Conservation (phyloP, 1,140 invertebrate genomes). For the Venturia canescens region DNA sequence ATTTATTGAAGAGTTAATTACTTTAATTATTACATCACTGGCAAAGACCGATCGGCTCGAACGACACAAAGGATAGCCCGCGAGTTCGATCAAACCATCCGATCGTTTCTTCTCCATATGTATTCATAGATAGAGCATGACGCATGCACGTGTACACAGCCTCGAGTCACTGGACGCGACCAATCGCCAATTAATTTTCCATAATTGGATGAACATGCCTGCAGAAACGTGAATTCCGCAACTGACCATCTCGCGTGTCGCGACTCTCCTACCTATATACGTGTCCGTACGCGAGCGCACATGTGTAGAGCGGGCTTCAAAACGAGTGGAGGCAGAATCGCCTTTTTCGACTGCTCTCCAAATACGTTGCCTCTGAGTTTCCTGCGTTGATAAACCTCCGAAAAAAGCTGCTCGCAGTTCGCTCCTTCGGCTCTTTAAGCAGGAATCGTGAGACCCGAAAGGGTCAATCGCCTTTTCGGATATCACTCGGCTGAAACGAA, state of each 20-base stretch:
- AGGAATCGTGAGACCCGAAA: too few relatives aligned
- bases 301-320: not conserved
- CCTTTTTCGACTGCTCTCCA: too few relatives aligned
- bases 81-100: slow-evolving; percentile 25
- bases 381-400: too few relatives aligned
- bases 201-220: slow-evolving; percentile 71
- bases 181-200: slow-evolving; percentile 74
- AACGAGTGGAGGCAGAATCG: not conserved
- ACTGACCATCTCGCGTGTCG: slow-evolving; percentile 17
- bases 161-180: slow-evolving; percentile 57
- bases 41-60: slow-evolving; percentile 66
- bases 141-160: slow-evolving; percentile 50
- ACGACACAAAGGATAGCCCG: slow-evolving; percentile 28
- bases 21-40: slow-evolving; percentile 71
- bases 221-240: slow-evolving; percentile 58
- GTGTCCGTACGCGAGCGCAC: not conserved
- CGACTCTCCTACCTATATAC: slow-evolving; percentile 3
- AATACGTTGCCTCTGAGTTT: too few relatives aligned
- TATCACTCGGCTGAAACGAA: too few relatives aligned
- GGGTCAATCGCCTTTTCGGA: too few relatives aligned
- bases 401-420: too few relatives aligned
- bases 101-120: slow-evolving; percentile 6
- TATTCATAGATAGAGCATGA: slow-evolving; percentile 25
- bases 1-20: slow-evolving; percentile 69
- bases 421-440: too few relatives aligned